Evolutionary conservation across 2,888 invertebrate species (phyloP).

Genomic region (Orthonychiurus folsomi): DNA sequence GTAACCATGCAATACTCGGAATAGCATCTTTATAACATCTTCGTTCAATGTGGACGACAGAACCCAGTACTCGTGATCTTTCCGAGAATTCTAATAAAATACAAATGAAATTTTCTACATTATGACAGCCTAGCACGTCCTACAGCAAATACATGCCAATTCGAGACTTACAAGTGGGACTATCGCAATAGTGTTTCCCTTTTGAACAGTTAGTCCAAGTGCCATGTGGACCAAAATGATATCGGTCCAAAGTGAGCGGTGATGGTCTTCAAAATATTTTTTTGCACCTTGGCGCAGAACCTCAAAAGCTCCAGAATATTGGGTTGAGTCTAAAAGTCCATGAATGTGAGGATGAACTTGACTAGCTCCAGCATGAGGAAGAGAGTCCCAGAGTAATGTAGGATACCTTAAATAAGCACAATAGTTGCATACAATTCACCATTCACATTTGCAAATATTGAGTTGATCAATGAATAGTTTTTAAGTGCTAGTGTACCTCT

Average conservation of each 20-base stretch:
- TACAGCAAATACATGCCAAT: too few species aligned
- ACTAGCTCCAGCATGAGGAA: conserved; percentile 47
- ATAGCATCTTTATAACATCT: conserved; percentile 43
- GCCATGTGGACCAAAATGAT: conserved; percentile 43
- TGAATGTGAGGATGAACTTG: conserved; percentile 48
- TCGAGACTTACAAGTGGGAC: conserved; percentile 42
- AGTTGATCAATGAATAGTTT: background rate
- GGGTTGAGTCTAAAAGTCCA: conserved; percentile 42
- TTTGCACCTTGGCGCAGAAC: conserved; percentile 43
- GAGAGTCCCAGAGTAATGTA: conserved; percentile 45
- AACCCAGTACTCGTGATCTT: conserved; percentile 46
- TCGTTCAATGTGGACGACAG: conserved; percentile 42
- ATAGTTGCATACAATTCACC: conserved; percentile 10
- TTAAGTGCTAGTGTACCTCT: conserved; percentile 20
- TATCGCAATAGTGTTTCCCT: conserved; percentile 43
- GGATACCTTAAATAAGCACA: conserved; percentile 42
- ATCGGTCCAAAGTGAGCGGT: conserved; percentile 44
- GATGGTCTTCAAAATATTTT: conserved; percentile 41
- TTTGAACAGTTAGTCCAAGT: conserved; percentile 43
- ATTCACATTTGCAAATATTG: background rate
- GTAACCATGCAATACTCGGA: conserved; percentile 42
- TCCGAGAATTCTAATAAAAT: conserved; percentile 43
- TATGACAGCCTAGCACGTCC: too few species aligned
- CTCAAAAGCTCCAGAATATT: conserved; percentile 45
- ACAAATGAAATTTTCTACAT: conserved; percentile 13